These are phyloP conservation scores for Iphiclides podalirius DNA, from an alignment of 2,888 invertebrate species.

Conservation along the genomic window DNA sequence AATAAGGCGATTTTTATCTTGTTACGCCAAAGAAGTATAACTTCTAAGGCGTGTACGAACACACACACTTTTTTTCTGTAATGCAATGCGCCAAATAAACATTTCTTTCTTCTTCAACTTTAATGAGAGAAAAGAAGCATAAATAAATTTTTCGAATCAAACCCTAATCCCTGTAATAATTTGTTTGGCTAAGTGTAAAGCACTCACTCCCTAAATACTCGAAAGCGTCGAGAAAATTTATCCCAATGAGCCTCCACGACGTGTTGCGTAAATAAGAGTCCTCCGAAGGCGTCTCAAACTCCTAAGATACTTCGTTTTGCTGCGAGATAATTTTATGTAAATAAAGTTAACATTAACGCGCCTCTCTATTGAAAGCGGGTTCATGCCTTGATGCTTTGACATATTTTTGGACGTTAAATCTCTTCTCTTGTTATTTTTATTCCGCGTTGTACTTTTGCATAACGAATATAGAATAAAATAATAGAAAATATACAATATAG, in stretches of 20 bases:
- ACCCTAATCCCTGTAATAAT: background rate
- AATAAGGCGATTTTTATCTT: too few species aligned
- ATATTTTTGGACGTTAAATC: conserved; percentile 66
- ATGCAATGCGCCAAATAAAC: too few species aligned
- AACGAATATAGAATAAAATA: background rate
- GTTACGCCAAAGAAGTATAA: too few species aligned
- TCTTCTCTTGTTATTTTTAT: conserved; percentile 60
- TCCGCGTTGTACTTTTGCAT: background rate
- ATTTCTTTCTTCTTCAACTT: too few species aligned
- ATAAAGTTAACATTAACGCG: conserved; percentile 73
- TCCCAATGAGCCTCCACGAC: conserved; percentile 52
- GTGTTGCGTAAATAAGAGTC: conserved; percentile 60
- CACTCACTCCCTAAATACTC: conserved; percentile 29
- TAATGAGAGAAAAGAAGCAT: too few species aligned
- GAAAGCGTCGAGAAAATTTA: conserved; percentile 58
- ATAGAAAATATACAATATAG: too few species aligned
- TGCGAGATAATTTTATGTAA: conserved; percentile 72
- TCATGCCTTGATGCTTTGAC: conserved; percentile 51
- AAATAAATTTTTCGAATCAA: background rate
- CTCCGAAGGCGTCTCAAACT: conserved; percentile 42
- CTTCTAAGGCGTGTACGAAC: too few species aligned
- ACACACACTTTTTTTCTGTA: too few species aligned
- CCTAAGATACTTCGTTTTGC: conserved; percentile 54
- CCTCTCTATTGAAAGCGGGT: conserved; percentile 56
- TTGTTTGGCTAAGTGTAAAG: conserved; percentile 9